Evolutionary conservation across 2,888 invertebrate genomes (phyloP).

Genomic region (Hypomecis punctinalis): DNA sequence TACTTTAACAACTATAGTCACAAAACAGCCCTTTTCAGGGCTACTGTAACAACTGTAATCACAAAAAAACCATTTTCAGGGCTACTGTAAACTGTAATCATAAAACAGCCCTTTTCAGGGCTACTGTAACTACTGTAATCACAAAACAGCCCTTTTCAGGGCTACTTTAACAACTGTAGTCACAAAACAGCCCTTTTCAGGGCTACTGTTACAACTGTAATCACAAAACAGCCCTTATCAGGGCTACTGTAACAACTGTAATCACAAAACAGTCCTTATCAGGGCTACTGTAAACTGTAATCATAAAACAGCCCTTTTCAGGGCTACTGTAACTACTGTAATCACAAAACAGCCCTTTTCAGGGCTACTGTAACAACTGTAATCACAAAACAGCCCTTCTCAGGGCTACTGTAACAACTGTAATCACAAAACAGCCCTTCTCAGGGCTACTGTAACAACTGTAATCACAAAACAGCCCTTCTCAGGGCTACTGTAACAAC

Average conservation of each 20-base stretch:
- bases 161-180: conserved; percentile 14
- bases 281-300: conserved; percentile 30
- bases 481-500: too few relatives aligned
- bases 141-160: conserved; percentile 14
- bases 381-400: conserved; percentile 28
- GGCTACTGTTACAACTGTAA: too few relatives aligned
- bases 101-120: conserved; percentile 32
- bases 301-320: conserved; percentile 32
- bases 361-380: conserved; percentile 26
- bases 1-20: too few relatives aligned
- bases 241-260: conserved; percentile 27
- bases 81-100: conserved; percentile 30
- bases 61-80: conserved; percentile 32
- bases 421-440: neutral
- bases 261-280: conserved; percentile 29
- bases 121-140: conserved; percentile 19
- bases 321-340: conserved; percentile 25
- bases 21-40: too few relatives aligned
- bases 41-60: conserved; percentile 14
- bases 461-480: too few relatives aligned
- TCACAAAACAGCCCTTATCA: conserved; percentile 11
- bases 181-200: conserved; percentile 36
- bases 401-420: conserved; percentile 21
- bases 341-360: conserved; percentile 14
- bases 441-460: neutral